Base-by-base conservation (phyloP, 2,113 vertebrate species). In the Heterotilapia buettikoferi region DNA sequence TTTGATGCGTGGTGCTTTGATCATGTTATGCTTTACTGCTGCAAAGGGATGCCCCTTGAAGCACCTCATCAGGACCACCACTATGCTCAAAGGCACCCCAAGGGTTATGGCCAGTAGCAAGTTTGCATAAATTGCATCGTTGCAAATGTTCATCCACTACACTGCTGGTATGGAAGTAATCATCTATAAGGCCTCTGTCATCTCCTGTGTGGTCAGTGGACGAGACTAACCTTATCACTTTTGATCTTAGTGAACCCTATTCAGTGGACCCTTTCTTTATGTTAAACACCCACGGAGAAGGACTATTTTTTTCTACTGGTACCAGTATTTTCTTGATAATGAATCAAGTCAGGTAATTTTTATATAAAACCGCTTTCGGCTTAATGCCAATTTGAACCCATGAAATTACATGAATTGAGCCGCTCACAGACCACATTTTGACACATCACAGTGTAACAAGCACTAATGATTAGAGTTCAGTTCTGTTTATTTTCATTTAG, bases 131-230 rank as follows among this genome's bases (percentile, higher is more conserved):
- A 82, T 16, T 85, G 61, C 12, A 86, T 84, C 31, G 11, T 45
- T 84, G 87, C 79, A 36, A 71, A 73, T 79, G 36, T 19, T 85
- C 54, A n/a, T 66, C 53, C 45, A 26, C 50, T 86, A 2, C 5
- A 21, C 54, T 71, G 82, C 50, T 40, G 78, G 83, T 80, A 29
- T 80, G 88, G 79, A 89, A 91, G 82, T 89, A 86, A 86, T 29
- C 50, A 59, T 71, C 52, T n/a, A 84, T 24, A 18, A 84, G 66
- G 40, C 8, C 13, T n/a, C 80, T 57, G 26, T 85, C 82, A 82
- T 63, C 89, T 68, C 56, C 29, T 40, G 66, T 88, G 86, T 66
- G 86, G 61, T 81, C 87, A 68, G 43, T 53, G 54, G 54, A 79
- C 0, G 4, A 85, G 38, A 38, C 26, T 24, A 73, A 73, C 56